Percentiles rank a stretch among this genome's conserved stretches.
phyloP scores from a whole-genome alignment of 2,797 vertebrate species.

The Gouania willdenowi region DNA sequence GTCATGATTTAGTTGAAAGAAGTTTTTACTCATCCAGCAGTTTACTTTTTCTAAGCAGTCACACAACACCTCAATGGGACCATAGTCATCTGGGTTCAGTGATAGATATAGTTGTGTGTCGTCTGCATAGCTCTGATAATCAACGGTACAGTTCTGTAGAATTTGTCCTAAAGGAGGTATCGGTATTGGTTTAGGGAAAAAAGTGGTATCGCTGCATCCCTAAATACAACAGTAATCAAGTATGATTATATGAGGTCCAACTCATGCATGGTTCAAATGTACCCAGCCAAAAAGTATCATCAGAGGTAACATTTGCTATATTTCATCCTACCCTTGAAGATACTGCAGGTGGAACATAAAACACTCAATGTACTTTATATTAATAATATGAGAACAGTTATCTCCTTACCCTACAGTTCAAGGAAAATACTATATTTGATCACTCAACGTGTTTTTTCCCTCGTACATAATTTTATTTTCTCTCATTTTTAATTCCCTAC shows the following conservation, averaged over 20 bases:
- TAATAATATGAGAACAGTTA: constrained; percentile 48
- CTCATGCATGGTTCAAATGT: constrained; percentile 32
- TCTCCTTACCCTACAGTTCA: constrained; percentile 67
- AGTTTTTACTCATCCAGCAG: too few species aligned
- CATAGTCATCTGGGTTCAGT: too few species aligned
- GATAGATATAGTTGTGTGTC: too few species aligned
- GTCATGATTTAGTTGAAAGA: too few species aligned
- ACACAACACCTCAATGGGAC: too few species aligned
- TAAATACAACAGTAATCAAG: constrained; percentile 48
- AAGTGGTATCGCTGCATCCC: too few species aligned
- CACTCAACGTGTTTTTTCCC: constrained; percentile 21
- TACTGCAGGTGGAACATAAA: constrained; percentile 31
- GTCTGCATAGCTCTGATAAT: too few species aligned
- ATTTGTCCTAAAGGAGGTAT: too few species aligned
- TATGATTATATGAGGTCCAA: constrained; percentile 29
- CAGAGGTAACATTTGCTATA: constrained; percentile 37
- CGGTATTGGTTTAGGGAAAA: too few species aligned
- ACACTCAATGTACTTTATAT: constrained; percentile 38
- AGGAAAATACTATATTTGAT: constrained; percentile 79
- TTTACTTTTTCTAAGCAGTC: too few species aligned
- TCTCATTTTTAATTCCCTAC: constrained; percentile 65
- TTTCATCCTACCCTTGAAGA: constrained; percentile 33
- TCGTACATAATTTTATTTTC: constrained; percentile 61
- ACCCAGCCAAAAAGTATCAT: constrained; percentile 26
- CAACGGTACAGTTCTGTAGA: too few species aligned